Base-by-base conservation (phyloP, 1,140 invertebrate species). In the Triops longicaudatus region DNA sequence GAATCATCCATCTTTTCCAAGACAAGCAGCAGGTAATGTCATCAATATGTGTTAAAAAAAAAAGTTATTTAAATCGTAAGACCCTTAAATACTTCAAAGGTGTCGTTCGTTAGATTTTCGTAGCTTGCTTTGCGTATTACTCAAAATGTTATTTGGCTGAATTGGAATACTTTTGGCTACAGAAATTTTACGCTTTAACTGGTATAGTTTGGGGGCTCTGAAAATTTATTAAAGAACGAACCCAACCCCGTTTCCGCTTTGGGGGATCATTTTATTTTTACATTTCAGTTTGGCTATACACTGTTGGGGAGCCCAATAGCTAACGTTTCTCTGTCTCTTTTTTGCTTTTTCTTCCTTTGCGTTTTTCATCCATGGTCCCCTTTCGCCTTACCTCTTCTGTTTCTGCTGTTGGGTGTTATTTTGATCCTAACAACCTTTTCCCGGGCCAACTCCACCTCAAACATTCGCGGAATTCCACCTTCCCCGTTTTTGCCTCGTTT, bases 1-100 rank as follows among this genome's bases (percentile, higher is more conserved):
- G 94, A 97, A 85, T 92, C 91, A 81, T 93, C 93, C 84, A 91
- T 91, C 82, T 95, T 95, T 86, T 81, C 78, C 75, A 93, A 93
- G 85, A 92, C 50, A 75, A 73, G 28, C 14, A 75, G 44, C 41
- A 75, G 74, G 74, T 75, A 31, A 26, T 37, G 31, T 37, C 7
- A n/a, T n/a, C n/a, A n/a, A n/a, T 37, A 37, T 37, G 31, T 37
- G 7, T 37, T 37, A 4, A 4, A 4, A 4, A 37, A 37, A 2
- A 37, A 37, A 37, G 2, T 7, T 37, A 37, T 37, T 7, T 37
- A 37, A 37, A 7, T 37, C 7, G 31, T 37, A 37, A 37, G 31
- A 37, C 31, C 31, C 2, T 37, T 37, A 37, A 37, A 4, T 37
- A 4, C 7, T 37, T 37, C 7, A 37, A 37, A 37, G 31, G 7